phyloP scores from a whole-genome alignment of 2,797 vertebrate genomes.

The Alauda arvensis region DNA sequence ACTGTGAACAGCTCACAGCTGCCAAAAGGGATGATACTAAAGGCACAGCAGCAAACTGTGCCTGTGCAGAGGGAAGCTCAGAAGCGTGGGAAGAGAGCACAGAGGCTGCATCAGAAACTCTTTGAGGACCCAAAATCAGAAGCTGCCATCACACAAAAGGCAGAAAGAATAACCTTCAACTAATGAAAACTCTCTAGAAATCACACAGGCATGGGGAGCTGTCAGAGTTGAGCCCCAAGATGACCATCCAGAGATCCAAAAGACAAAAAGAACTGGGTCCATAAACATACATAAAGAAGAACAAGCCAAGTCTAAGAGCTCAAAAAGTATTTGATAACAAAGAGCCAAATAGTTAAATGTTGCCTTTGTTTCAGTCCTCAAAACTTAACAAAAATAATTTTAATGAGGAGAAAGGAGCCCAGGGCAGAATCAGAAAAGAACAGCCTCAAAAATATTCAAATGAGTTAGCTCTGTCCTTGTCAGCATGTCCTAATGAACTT shows the following conservation, averaged over 20 bases:
- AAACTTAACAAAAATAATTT: conserved; percentile 37
- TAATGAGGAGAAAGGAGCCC: conserved; percentile 45
- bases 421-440: conserved; percentile 26
- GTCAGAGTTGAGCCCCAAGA: background rate
- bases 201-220: background rate
- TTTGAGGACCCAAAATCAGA: conserved; percentile 36
- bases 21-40: conserved; percentile 38
- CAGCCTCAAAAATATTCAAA: conserved; percentile 26
- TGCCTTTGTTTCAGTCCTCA: conserved; percentile 30
- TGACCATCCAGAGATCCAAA: background rate
- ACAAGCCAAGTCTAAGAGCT: background rate
- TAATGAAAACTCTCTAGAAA: background rate
- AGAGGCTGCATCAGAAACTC: background rate
- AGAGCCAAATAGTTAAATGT: background rate
- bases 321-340: background rate
- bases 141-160: background rate
- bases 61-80: conserved; percentile 10
- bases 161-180: background rate
- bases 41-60: conserved; percentile 39
- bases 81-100: conserved; percentile 40
- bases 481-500: conserved; percentile 38
- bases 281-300: background rate
- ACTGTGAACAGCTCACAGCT: background rate
- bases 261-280: background rate
- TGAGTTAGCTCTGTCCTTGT: conserved; percentile 3